phyloP scores from a whole-genome alignment of 2,113 vertebrate genomes.

The Chaetodon auriga region DNA sequence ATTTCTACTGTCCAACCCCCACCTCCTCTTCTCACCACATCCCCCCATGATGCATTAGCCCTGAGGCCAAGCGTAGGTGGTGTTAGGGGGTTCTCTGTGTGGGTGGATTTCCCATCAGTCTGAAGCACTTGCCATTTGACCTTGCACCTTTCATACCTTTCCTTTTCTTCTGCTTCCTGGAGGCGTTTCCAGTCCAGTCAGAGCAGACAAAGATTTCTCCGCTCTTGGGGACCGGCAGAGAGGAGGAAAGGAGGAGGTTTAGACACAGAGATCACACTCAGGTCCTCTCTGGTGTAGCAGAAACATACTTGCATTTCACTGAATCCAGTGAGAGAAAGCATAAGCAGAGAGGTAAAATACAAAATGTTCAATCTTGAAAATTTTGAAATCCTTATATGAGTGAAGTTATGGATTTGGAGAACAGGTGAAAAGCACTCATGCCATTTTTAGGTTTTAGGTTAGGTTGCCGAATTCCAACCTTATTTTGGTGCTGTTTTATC shows the following conservation, averaged over 20 bases:
- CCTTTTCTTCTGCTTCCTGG: constrained; percentile 21
- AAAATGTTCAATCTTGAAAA: not conserved
- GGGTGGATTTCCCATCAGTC: constrained; percentile 62
- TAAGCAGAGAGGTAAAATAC: not conserved
- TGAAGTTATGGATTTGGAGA: not conserved
- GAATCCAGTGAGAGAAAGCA: not conserved
- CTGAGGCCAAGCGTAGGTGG: constrained; percentile 36
- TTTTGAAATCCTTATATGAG: not conserved
- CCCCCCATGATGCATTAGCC: constrained; percentile 24
- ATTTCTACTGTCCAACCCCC: not conserved
- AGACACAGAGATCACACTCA: not conserved
- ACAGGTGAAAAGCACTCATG: not conserved
- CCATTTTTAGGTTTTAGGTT: not conserved
- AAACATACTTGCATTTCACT: no score
- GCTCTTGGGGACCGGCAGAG: not conserved
- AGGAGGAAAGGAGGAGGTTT: not conserved
- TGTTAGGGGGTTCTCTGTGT: constrained; percentile 13
- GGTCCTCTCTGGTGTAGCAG: not conserved
- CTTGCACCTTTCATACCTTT: constrained; percentile 46
- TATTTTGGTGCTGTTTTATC: not conserved
- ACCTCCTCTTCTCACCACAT: not conserved
- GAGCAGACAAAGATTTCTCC: constrained; percentile 33
- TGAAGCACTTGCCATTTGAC: constrained; percentile 53
- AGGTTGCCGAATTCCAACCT: not conserved
- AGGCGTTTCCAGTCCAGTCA: constrained; percentile 41